Evolutionary conservation across 2,113 vertebrate species (phyloP).

Genomic region (Hyla sarda): DNA sequence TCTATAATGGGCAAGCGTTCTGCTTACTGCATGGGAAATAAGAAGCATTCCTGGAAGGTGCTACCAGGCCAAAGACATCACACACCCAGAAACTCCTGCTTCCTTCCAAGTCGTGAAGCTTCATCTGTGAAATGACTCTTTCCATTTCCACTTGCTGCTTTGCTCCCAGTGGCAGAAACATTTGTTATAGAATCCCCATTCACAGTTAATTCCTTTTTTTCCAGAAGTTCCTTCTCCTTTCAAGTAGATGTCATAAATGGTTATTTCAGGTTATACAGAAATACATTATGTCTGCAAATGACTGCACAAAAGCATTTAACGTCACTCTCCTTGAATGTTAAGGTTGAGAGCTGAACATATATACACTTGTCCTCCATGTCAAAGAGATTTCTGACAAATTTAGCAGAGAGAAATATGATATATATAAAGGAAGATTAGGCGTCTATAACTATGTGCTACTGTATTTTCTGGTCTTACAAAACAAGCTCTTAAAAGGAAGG

Average conservation of each 20-base stretch:
- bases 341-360: constrained; percentile 1
- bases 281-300: not conserved
- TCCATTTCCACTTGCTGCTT: constrained; percentile 4
- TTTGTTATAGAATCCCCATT: not conserved
- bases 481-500: constrained; percentile 25
- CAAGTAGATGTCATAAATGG: constrained; percentile 3
- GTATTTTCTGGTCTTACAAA: not conserved
- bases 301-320: not conserved
- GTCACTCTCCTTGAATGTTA: not conserved
- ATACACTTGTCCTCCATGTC: constrained; percentile 31
- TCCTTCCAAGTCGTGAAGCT: constrained; percentile 8
- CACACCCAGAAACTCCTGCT: not conserved
- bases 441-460: not conserved
- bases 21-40: constrained; percentile 36
- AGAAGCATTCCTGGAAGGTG: constrained; percentile 13
- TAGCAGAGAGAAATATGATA: not conserved
- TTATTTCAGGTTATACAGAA: constrained; percentile 7
- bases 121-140: not conserved
- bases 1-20: not conserved
- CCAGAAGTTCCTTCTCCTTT: constrained; percentile 23
- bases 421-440: constrained; percentile 18
- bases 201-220: not conserved
- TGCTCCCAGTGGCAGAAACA: constrained; percentile 14
- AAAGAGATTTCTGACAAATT: not conserved
- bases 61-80: not conserved